Conservation (phyloP, 2,888 invertebrate genomes). For the Drosophila sordidapex region DNA sequence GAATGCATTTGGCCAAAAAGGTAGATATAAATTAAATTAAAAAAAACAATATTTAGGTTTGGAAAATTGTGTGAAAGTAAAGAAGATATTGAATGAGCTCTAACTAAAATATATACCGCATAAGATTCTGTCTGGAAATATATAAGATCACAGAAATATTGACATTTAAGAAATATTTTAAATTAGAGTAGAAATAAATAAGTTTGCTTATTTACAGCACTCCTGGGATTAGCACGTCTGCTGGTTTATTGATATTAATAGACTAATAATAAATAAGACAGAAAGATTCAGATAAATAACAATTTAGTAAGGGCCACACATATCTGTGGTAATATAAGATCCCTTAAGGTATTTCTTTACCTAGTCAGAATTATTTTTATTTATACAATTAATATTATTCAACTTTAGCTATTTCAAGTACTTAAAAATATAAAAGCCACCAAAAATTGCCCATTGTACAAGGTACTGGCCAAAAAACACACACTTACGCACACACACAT, state of each 20-base stretch:
- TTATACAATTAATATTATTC: not conserved
- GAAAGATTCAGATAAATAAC: not conserved
- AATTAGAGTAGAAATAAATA: not conserved
- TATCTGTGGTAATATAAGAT: not conserved
- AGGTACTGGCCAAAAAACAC: slow-evolving; percentile 19
- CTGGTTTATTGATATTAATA: not conserved
- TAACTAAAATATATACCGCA: not conserved
- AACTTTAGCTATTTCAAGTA: not conserved
- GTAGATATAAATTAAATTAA: not conserved
- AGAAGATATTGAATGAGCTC: not conserved
- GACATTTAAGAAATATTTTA: not conserved
- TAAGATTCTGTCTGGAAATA: not conserved
- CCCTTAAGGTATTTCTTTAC: too few relatives aligned
- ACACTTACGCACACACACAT: slow-evolving; percentile 15
- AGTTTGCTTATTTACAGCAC: not conserved
- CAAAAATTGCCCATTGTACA: slow-evolving; percentile 1
- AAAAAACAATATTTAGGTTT: not conserved
- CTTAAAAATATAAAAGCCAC: not conserved
- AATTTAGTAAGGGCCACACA: not conserved
- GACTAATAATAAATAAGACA: too few relatives aligned
- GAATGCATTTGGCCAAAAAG: not conserved
- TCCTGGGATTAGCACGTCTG: not conserved
- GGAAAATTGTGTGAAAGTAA: not conserved
- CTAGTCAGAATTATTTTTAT: not conserved
- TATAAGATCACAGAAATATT: not conserved